Evolutionary conservation across 2,113 vertebrate genomes (phyloP).

Genomic region (Lethenteron camtschaticum): DNA sequence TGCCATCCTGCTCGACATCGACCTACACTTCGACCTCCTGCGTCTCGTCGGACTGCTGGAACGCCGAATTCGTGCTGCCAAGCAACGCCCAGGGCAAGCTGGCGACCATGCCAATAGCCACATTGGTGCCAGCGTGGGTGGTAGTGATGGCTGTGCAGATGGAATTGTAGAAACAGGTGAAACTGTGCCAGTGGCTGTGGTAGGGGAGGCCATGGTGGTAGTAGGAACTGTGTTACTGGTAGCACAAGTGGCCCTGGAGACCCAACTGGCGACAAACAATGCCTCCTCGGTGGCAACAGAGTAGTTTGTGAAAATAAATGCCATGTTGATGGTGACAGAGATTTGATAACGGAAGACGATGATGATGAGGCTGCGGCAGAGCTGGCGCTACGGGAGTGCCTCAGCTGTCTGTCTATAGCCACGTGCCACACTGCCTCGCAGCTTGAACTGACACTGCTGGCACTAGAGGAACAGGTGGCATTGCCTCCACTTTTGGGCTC

Average conservation of each 20-base stretch:
- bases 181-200: no score
- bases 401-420: slow-evolving; percentile 2
- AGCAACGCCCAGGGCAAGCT: neutral
- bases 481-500: neutral
- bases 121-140: neutral
- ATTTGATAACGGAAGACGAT: no score
- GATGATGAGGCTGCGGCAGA: no score
- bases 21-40: slow-evolving; percentile 1
- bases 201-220: no score
- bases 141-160: neutral
- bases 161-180: neutral
- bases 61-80: neutral
- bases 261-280: no score
- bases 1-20: neutral
- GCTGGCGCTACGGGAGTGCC: neutral
- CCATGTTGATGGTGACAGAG: no score
- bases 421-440: neutral
- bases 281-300: no score
- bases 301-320: no score
- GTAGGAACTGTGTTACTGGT: no score
- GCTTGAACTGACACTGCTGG: neutral
- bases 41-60: neutral
- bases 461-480: neutral
- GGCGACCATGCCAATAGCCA: neutral
- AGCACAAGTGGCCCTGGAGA: no score